Evolutionary conservation across 2,797 vertebrate species (phyloP).

Genomic region (Botia kubotai): DNA sequence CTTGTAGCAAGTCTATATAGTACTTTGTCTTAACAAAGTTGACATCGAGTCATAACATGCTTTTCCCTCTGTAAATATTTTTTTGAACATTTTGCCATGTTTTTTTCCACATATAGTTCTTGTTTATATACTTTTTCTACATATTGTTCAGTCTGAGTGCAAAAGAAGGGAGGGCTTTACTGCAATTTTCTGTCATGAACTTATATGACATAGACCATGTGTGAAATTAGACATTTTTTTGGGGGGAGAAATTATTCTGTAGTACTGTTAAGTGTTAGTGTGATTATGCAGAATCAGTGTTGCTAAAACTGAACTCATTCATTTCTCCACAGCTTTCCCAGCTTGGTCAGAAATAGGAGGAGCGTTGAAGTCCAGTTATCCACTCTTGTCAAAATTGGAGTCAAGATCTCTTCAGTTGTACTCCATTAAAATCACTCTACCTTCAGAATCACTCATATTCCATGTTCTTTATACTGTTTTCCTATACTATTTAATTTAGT

Average conservation of each 20-base stretch:
- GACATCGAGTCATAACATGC: conserved; percentile 56
- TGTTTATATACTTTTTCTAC: conserved; percentile 22
- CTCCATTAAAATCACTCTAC: conserved; percentile 44
- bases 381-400: conserved; percentile 46
- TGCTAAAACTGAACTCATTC: conserved; percentile 41
- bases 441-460: conserved; percentile 54
- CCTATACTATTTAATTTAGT: conserved; percentile 62
- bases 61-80: conserved; percentile 55
- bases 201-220: no score
- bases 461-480: conserved; percentile 72
- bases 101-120: conserved; percentile 36
- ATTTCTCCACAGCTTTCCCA: conserved; percentile 85
- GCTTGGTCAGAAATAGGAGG: conserved; percentile 90
- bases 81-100: conserved; percentile 38
- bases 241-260: no score
- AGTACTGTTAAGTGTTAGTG: no score
- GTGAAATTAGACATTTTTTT: no score
- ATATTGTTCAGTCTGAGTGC: conserved; percentile 10
- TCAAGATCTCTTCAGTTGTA: conserved; percentile 49
- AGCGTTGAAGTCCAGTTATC: conserved; percentile 41
- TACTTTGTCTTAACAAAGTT: conserved; percentile 51
- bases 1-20: conserved; percentile 39
- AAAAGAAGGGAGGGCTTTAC: not conserved
- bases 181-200: no score
- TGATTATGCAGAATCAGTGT: not conserved